These are phyloP conservation scores for Macrochelys suwanniensis DNA, from an alignment of 2,797 vertebrate genomes.

Conservation along the genomic window DNA sequence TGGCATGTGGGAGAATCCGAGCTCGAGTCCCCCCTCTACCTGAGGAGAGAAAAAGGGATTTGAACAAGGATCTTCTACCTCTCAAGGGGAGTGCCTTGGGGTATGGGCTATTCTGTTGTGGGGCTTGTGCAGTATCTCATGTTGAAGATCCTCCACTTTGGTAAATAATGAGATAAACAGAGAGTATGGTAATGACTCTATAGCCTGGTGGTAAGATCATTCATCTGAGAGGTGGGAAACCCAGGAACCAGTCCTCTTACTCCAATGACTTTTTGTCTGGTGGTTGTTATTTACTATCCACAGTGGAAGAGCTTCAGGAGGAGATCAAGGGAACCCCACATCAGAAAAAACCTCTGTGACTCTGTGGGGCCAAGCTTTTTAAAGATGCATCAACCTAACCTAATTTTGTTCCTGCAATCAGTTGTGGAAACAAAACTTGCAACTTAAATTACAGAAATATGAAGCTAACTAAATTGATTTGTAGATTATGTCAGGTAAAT, in stretches of 20 bases:
- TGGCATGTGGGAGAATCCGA: not conserved
- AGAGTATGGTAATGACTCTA: not conserved
- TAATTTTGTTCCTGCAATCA: not conserved
- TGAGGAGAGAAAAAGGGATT: not conserved
- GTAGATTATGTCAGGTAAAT: not conserved
- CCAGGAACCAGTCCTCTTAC: not conserved
- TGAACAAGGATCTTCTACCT: not conserved
- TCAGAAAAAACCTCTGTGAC: not conserved
- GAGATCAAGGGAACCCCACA: not conserved
- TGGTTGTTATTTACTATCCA: not conserved
- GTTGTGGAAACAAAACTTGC: not conserved
- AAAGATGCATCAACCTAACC: not conserved
- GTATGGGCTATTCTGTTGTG: not conserved
- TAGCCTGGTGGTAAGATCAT: not conserved
- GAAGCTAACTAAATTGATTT: not conserved
- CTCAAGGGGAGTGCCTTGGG: not conserved
- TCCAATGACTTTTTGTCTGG: not conserved
- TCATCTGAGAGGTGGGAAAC: not conserved
- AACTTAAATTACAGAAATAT: not conserved
- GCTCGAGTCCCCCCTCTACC: not conserved
- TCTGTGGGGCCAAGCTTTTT: not conserved
- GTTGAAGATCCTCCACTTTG: not conserved
- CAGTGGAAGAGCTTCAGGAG: not conserved
- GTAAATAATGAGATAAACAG: not conserved
- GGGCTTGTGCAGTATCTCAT: not conserved